These are phyloP conservation scores for Oreochromis grahami DNA, from an alignment of 2,797 vertebrate species.

Conservation along the genomic window DNA sequence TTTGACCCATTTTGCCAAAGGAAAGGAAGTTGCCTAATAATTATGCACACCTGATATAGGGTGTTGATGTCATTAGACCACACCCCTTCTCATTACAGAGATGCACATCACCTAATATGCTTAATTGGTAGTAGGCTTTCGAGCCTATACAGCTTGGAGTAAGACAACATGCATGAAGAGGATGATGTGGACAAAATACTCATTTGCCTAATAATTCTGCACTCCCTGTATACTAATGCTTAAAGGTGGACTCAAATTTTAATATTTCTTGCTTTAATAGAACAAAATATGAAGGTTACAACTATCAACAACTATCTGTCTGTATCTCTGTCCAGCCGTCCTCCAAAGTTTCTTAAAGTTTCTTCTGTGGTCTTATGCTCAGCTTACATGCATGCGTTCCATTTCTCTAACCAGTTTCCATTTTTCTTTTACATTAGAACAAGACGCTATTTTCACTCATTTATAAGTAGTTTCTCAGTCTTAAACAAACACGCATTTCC, in stretches of 20 bases:
- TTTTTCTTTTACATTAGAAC: background rate
- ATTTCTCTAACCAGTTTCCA: background rate
- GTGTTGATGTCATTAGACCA: too few relatives aligned
- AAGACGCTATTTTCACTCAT: background rate
- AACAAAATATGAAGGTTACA: background rate
- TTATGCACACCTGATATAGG: too few relatives aligned
- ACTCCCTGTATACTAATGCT: background rate
- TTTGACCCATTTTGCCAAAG: too few relatives aligned
- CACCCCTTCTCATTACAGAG: too few relatives aligned
- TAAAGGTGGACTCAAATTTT: background rate
- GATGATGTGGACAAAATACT: too few relatives aligned
- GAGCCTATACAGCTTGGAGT: too few relatives aligned
- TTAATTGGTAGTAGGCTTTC: too few relatives aligned
- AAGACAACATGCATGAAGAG: too few relatives aligned
- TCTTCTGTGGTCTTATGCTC: background rate
- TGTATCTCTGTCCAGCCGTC: background rate
- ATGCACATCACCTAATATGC: too few relatives aligned
- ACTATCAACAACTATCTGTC: background rate
- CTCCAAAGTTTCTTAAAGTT: background rate
- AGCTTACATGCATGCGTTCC: background rate
- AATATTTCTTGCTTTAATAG: background rate
- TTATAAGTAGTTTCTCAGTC: background rate
- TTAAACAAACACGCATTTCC: accelerated
- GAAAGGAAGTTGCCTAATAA: too few relatives aligned
- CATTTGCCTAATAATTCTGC: too few relatives aligned